phyloP scores from a whole-genome alignment of 2,797 vertebrate species.

The Channallabes apus region DNA sequence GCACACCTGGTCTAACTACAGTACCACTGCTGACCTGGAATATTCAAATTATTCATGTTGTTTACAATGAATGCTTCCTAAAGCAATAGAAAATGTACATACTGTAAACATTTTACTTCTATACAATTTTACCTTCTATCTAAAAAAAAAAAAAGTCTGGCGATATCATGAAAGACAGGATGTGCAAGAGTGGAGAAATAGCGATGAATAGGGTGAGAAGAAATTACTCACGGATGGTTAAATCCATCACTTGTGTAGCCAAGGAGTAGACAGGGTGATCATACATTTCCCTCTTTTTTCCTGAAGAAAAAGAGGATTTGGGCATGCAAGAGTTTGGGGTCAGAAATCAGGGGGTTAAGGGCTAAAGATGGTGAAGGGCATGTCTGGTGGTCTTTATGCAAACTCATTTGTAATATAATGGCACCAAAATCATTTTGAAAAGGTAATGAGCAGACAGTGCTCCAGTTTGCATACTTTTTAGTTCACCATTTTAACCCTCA shows the following conservation, averaged over 20 bases:
- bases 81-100: background rate
- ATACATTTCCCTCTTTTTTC: conserved; percentile 99
- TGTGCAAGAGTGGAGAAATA: conserved; percentile 67
- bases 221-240: conserved; percentile 99
- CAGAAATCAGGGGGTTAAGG: conserved; percentile 92
- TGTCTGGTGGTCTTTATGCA: conserved; percentile 47
- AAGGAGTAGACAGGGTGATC: conserved; percentile 99
- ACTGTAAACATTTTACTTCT: background rate
- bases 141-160: conserved; percentile 43
- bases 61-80: background rate
- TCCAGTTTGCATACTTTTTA: background rate
- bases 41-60: background rate
- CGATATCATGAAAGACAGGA: conserved; percentile 48
- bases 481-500: conserved; percentile 44
- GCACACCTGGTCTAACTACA: background rate
- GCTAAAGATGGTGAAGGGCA: conserved; percentile 75
- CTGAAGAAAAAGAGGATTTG: conserved; percentile 99
- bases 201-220: conserved; percentile 80
- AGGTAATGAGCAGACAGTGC: conserved; percentile 26
- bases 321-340: conserved; percentile 99
- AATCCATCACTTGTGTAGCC: conserved; percentile 99
- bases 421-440: background rate
- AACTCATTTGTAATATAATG: conserved; percentile 35
- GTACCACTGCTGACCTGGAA: background rate
- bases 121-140: background rate